phyloP scores from a whole-genome alignment of 92 coral and sea anemone genomes.

The Actinostola sp. region DNA sequence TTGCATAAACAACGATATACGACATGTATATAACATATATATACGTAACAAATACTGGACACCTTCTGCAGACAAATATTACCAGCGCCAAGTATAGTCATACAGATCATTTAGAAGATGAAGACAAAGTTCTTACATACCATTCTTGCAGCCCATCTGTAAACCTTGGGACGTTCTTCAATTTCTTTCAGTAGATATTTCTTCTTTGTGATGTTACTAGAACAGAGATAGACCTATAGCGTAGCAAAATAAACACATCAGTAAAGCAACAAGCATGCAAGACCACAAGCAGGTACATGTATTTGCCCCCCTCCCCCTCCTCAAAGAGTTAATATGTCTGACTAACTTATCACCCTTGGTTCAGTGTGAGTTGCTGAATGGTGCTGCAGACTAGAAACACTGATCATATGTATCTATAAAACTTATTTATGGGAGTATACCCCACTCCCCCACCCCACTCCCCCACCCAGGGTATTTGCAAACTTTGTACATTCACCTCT shows the following conservation, averaged over 20 bases:
- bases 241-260: background rate
- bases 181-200: slow-evolving; percentile 38
- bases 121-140: background rate
- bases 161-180: background rate
- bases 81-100: too few species aligned
- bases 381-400: background rate
- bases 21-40: too few species aligned
- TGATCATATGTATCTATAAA: background rate
- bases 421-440: too few species aligned
- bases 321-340: background rate
- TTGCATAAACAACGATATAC: too few species aligned
- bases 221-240: slow-evolving; percentile 45
- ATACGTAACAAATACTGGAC: too few species aligned
- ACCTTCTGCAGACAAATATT: too few species aligned
- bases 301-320: too few species aligned
- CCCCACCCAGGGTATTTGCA: too few species aligned
- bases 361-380: background rate
- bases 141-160: slow-evolving; percentile 33
- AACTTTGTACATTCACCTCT: slow-evolving; percentile 12
- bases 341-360: background rate
- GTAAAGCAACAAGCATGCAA: background rate
- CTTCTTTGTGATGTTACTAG: slow-evolving; percentile 22
- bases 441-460: too few species aligned
- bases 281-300: too few species aligned
- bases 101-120: background rate